A percentile compares a stretch with the other conserved stretches of the same genome.
These are phyloP conservation scores for Arizona elegans DNA, from an alignment of 2,113 vertebrate species.

Conservation along the genomic window DNA sequence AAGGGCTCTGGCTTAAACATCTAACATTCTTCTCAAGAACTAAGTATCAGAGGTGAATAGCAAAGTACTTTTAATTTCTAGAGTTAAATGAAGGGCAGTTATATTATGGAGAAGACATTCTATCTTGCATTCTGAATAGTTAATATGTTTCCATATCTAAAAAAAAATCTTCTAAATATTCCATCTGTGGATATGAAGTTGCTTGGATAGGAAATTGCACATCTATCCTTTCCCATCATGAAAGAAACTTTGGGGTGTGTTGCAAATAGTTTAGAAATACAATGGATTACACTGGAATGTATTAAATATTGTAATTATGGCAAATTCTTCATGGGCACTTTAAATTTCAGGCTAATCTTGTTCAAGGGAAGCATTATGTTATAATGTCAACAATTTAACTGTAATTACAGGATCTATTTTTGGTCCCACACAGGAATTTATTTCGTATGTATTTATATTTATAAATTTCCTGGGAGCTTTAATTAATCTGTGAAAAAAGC, in stretches of 20 bases:
- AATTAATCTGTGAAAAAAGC: constrained; percentile 54
- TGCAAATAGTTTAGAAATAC: not conserved
- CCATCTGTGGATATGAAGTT: not conserved
- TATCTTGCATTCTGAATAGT: not conserved
- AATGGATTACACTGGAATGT: not conserved
- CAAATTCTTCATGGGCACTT: not conserved
- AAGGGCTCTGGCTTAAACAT: not conserved
- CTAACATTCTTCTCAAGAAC: not conserved
- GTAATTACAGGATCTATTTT: constrained; percentile 51
- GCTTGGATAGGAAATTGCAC: not conserved
- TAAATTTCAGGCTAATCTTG: constrained; percentile 27
- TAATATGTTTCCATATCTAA: not conserved
- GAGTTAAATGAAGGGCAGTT: not conserved
- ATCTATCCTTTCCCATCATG: not conserved
- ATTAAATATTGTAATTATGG: constrained; percentile 1
- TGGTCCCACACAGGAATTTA: constrained; percentile 24
- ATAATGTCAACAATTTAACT: constrained; percentile 44
- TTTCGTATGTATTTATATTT: constrained; percentile 39
- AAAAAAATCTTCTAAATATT: not conserved
- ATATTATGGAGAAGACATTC: not conserved
- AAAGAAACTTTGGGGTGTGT: not conserved
- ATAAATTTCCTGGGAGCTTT: constrained; percentile 57
- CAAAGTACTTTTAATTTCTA: not conserved
- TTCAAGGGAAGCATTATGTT: constrained; percentile 29
- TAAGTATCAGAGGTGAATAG: not conserved